Evolutionary conservation across 1,140 invertebrate species (phyloP), one percentile per base, ranked within the genome.

Genomic region (Mycetomoellerius zeteki): DNA sequence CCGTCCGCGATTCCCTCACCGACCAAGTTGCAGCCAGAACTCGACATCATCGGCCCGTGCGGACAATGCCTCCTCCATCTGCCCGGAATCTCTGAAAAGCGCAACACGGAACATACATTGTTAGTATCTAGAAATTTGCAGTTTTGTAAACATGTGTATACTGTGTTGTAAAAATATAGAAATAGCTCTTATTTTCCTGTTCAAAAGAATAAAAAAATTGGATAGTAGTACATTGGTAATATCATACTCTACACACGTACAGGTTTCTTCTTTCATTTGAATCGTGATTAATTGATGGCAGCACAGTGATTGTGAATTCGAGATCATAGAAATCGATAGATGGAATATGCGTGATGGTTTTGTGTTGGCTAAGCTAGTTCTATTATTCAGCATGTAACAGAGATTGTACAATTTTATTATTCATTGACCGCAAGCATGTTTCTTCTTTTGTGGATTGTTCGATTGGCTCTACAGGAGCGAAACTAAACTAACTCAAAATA

Each of bases 41-140:
- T 89, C 8, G 94, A 94, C 88, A 95, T 92, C 86, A 93, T 92
- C 54, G 91, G 91, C 27, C 93, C 91, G 78, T 91, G 90, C 7
- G 93, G 92, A 87, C 95, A 95, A 58, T 95, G 94, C 76, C 94
- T 92, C 52, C 94, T 92, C 93, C 93, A 94, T 90, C 94, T 92
- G 21, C 94, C 95, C 12, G 95, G 95, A 50, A 95, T 95, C 72
- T 94, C 95, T 95, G 86, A 1, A 87, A 92, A 76, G 21, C 37
- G 5, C 16, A 88, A 85, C 5, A 33, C 64, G 33, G 5, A 54
- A 54, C 19, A 3, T 21, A 24, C n/a, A 19, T 5, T 30, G 16
- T 30, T 14, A 43, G 37, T 21, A 21, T 7, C 14, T 12, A n/a
- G 10, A 73, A 24, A 16, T 27, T 50, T 1, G 7, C 21, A 72